These are phyloP conservation scores for Ganaspis brasiliensis DNA, from an alignment of 2,888 invertebrate genomes.

Conservation along the genomic window DNA sequence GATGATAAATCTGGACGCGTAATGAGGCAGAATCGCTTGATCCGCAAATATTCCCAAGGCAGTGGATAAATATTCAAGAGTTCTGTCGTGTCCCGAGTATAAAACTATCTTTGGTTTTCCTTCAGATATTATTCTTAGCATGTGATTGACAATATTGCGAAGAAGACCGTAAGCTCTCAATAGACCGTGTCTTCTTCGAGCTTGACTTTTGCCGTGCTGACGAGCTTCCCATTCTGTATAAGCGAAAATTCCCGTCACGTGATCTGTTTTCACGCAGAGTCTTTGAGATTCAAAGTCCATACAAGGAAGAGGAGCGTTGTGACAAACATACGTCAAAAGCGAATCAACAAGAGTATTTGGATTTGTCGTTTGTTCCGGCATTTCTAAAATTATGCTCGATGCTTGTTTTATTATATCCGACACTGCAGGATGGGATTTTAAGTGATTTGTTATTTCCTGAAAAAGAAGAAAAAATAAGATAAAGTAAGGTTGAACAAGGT, in stretches of 20 bases:
- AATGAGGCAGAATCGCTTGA: slow-evolving; percentile 86
- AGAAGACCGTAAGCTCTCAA: slow-evolving; percentile 92
- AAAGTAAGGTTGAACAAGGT: too few relatives aligned
- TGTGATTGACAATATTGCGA: slow-evolving; percentile 90
- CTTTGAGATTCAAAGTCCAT: slow-evolving; percentile 80
- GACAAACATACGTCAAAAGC: slow-evolving; percentile 92
- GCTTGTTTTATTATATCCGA: slow-evolving; percentile 86
- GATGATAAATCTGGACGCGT: slow-evolving; percentile 92
- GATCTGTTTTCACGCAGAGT: slow-evolving; percentile 86
- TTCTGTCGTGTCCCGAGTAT: slow-evolving; percentile 96
- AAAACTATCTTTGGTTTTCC: slow-evolving; percentile 88
- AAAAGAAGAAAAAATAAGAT: slow-evolving; percentile 76
- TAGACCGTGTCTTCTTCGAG: slow-evolving; percentile 82
- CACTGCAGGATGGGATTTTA: slow-evolving; percentile 89
- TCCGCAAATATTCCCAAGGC: slow-evolving; percentile 88
- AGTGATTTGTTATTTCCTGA: slow-evolving; percentile 84
- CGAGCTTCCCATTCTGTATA: slow-evolving; percentile 91
- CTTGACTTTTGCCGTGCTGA: slow-evolving; percentile 84
- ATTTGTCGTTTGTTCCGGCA: slow-evolving; percentile 85
- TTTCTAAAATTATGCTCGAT: slow-evolving; percentile 86
- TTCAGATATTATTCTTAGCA: slow-evolving; percentile 91
- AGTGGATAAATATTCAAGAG: slow-evolving; percentile 90
- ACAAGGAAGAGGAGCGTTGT: slow-evolving; percentile 91
- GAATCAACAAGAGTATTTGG: slow-evolving; percentile 90
- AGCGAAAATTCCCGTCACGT: slow-evolving; percentile 89